Evolutionary conservation across 2,797 vertebrate species (phyloP).

Genomic region (Limosa lapponica): DNA sequence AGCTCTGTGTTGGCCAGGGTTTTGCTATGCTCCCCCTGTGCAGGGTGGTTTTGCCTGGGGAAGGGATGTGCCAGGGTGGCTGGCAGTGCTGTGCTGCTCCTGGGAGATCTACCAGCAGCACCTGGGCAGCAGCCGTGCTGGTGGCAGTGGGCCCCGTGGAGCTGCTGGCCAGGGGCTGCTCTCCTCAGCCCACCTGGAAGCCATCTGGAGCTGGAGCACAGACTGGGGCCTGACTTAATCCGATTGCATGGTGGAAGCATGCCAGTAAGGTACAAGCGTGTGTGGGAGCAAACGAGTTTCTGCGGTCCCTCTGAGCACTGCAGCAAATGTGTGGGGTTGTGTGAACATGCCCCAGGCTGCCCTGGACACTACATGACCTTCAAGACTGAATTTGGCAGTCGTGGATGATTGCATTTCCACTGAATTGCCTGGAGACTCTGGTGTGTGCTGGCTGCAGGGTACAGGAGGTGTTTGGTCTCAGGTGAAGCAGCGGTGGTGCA

Average conservation of each 20-base stretch:
- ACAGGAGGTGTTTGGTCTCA: neutral
- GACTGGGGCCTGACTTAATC: neutral
- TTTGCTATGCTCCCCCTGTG: neutral
- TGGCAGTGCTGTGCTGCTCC: neutral
- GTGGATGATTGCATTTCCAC: neutral
- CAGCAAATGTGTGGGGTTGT: neutral
- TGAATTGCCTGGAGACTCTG: accelerated
- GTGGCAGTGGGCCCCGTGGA: neutral
- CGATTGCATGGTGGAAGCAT: neutral
- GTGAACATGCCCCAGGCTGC: neutral
- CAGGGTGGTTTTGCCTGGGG: neutral
- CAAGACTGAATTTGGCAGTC: neutral
- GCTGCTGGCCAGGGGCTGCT: neutral
- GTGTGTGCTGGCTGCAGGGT: neutral
- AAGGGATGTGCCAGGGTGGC: neutral
- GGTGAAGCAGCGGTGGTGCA: neutral
- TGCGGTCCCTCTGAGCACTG: neutral
- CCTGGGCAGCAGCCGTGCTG: neutral
- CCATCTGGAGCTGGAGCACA: slow-evolving; percentile 7
- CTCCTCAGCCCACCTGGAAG: neutral
- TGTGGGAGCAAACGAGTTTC: neutral
- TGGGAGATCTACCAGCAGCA: neutral
- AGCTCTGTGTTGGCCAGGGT: neutral
- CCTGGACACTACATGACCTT: neutral
- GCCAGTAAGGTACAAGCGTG: neutral